Percentiles rank a stretch among this genome's conserved stretches.
phyloP scores from a whole-genome alignment of 2,797 vertebrate species.

The Lithobates sylvaticus region DNA sequence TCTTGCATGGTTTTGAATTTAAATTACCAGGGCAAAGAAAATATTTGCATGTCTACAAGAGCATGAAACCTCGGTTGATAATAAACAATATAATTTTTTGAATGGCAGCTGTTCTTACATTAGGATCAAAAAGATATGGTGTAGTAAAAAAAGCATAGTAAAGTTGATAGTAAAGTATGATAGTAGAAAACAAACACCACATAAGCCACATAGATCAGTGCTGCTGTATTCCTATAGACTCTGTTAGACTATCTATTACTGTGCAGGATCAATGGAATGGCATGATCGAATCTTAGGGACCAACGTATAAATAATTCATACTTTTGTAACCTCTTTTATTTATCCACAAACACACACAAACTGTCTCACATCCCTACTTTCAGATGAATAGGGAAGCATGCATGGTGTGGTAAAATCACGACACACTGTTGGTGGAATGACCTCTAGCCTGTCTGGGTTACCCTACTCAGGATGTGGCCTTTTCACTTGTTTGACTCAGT shows the following conservation, averaged over 20 bases:
- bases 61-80: not conserved
- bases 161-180: not conserved
- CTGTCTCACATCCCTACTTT: not conserved
- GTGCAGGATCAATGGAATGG: not conserved
- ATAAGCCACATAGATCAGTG: not conserved
- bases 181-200: no score
- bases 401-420: constrained; percentile 75
- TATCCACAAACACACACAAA: not conserved
- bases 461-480: constrained; percentile 70
- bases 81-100: not conserved
- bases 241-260: not conserved
- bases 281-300: not conserved
- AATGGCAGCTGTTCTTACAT: not conserved
- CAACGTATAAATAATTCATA: not conserved
- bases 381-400: constrained; percentile 73
- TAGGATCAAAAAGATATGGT: not conserved
- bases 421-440: constrained; percentile 72
- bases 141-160: not conserved
- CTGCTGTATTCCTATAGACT: not conserved
- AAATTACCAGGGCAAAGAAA: not conserved
- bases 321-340: not conserved
- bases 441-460: constrained; percentile 72
- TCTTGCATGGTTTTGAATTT: not conserved
- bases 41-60: not conserved
- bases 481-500: constrained; percentile 48